Evolutionary conservation across 2,113 vertebrate species (phyloP).

Genomic region (Tichodroma muraria): DNA sequence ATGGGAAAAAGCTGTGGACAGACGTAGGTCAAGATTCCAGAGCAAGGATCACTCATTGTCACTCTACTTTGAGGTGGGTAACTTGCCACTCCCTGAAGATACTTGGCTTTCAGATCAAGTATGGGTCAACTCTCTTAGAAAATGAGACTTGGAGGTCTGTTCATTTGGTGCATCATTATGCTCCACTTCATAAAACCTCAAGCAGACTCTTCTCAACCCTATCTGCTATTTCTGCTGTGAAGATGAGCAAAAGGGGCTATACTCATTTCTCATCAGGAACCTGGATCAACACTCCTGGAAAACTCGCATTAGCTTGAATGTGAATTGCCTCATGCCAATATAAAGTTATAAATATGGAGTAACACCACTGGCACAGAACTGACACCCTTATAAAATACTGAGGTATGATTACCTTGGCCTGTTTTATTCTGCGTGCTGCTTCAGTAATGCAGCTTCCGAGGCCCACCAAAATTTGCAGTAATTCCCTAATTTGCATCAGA

Average conservation of each 20-base stretch:
- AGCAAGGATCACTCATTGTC: background rate
- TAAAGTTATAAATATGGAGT: conserved; percentile 47
- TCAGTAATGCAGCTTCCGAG: background rate
- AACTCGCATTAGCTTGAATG: conserved; percentile 23
- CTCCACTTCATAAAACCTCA: conserved; percentile 34
- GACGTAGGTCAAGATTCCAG: background rate
- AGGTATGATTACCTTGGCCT: background rate
- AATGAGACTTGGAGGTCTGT: background rate
- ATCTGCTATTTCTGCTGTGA: background rate
- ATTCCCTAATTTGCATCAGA: conserved; percentile 1
- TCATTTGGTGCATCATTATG: conserved; percentile 4
- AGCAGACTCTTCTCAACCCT: background rate
- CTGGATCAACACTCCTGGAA: conserved; percentile 24
- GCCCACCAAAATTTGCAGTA: background rate
- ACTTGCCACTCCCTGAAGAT: background rate
- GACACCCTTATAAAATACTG: background rate
- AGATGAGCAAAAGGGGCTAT: background rate
- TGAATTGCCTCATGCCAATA: background rate
- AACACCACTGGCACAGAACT: conserved; percentile 7
- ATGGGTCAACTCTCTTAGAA: background rate
- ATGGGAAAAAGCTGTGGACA: background rate
- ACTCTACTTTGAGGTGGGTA: background rate
- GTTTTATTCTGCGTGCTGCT: background rate
- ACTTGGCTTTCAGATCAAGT: background rate
- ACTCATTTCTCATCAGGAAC: conserved; percentile 28